Conservation (phyloP, 2,888 invertebrate genomes). For the Scaptomyza reducta region DNA sequence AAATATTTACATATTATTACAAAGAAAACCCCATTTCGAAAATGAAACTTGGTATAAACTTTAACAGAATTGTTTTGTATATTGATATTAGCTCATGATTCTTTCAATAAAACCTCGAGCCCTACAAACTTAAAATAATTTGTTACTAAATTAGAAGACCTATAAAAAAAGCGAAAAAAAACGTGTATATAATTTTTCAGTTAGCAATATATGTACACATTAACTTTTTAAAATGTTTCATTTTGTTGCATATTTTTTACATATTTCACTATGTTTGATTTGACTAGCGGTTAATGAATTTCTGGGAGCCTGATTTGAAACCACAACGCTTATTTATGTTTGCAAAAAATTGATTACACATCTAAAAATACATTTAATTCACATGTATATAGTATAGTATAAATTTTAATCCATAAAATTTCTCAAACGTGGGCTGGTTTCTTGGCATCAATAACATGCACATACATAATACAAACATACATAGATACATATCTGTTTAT, state of each 20-base stretch:
- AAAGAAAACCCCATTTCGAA: constrained; percentile 59
- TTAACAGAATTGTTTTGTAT: constrained; percentile 31
- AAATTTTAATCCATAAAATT: constrained; percentile 46
- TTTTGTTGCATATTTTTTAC: constrained; percentile 14
- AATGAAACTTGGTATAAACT: constrained; percentile 61
- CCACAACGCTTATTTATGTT: constrained; percentile 68
- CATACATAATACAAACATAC: constrained; percentile 8
- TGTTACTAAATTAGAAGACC: constrained; percentile 44
- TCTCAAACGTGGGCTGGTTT: constrained; percentile 60
- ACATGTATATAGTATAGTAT: constrained; percentile 42
- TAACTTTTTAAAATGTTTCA: constrained; percentile 18
- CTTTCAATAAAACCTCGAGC: constrained; percentile 14
- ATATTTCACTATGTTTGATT: constrained; percentile 30
- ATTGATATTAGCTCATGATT: constrained; percentile 20
- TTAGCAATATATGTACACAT: constrained; percentile 53
- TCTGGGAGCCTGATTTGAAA: constrained; percentile 68
- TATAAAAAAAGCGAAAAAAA: constrained; percentile 35
- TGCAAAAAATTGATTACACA: constrained; percentile 55
- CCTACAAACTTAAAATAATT: constrained; percentile 47
- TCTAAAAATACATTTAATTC: constrained; percentile 74
- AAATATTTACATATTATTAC: constrained; percentile 14
- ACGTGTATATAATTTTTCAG: constrained; percentile 10
- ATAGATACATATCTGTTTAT: constrained; percentile 6
- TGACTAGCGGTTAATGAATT: constrained; percentile 53
- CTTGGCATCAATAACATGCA: constrained; percentile 60